Base-by-base conservation (phyloP, 2,888 invertebrate genomes). In the Nineta flava region DNA sequence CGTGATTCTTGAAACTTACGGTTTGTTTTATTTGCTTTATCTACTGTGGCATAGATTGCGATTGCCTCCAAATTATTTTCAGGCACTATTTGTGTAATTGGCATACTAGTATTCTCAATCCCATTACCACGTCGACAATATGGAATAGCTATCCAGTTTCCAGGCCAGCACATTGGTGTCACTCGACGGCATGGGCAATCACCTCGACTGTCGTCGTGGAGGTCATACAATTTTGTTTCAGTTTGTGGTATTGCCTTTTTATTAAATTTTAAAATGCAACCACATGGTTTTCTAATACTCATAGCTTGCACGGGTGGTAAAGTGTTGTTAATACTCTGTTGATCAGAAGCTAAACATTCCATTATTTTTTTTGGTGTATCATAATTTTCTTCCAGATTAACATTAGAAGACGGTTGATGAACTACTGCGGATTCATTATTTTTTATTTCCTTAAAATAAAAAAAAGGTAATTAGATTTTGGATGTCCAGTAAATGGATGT, bases 281-380 rank as follows among this genome's bases (percentile, higher is more conserved):
- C 83, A 60, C 83, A 83, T 49, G 79, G 80, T 60, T 82, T 79
- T 59, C 76, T 77, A 32, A 83, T 65, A 1, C 80, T 77, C 54
- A 77, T 66, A 2, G 75, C 71, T 31, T 74, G 74, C 0, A 75
- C 72, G 1, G 74, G 72, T 58, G 73, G 73, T 2, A 68, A 67
- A 56, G 67, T 71, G 4, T 26, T 26, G 47, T 60, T 61, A 1
- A 15, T 16, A 54, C 62, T 63, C 7, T 26, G 26, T 66, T 71
- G 68, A 44, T 64, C 62, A 52, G 68, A 65, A 41, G 76, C 74
- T 51, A 83, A 61, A 45, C 78, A 79, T 65, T 83, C 78, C 59
- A 79, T 81, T 55, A 83, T 75, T 60, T 82, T 79, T 57, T 81
- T 74, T 15, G 83, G 83, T 7, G 83, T 84, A 55, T 84, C 85